phyloP scores from a whole-genome alignment of 2,888 invertebrate species.

The Entomobrya multifasciata region DNA sequence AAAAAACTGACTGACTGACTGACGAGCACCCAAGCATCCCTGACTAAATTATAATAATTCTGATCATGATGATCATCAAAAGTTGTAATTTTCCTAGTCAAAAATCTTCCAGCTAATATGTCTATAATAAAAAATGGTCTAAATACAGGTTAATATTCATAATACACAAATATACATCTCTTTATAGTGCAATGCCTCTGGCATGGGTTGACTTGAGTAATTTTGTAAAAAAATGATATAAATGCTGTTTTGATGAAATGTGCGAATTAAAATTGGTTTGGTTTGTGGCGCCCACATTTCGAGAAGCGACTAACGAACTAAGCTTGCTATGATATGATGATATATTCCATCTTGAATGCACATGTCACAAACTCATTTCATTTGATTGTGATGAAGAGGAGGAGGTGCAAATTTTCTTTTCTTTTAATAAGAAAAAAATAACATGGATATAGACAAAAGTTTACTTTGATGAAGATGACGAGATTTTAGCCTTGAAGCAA shows the following conservation, averaged over 20 bases:
- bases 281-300: too few relatives aligned
- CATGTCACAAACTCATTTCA: not conserved
- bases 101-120: not conserved
- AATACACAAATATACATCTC: not conserved
- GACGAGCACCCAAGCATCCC: not conserved
- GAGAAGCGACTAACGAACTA: not conserved
- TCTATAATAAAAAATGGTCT: too few relatives aligned
- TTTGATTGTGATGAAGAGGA: not conserved
- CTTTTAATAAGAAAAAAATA: too few relatives aligned
- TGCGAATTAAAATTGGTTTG: not conserved
- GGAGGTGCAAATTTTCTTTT: not conserved
- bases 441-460: not conserved
- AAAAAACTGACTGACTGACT: slow-evolving; percentile 22
- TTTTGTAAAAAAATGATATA: not conserved
- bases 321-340: too few relatives aligned
- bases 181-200: not conserved
- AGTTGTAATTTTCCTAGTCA: slow-evolving; percentile 57
- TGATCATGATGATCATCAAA: not conserved
- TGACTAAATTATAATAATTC: not conserved
- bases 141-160: too few relatives aligned
- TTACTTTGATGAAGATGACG: not conserved
- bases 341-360: slow-evolving; percentile 35
- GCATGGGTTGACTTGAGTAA: not conserved
- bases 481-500: slow-evolving; percentile 31
- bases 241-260: not conserved